These are phyloP conservation scores for Cherax quadricarinatus DNA, from an alignment of 1,140 invertebrate genomes.

Conservation along the genomic window DNA sequence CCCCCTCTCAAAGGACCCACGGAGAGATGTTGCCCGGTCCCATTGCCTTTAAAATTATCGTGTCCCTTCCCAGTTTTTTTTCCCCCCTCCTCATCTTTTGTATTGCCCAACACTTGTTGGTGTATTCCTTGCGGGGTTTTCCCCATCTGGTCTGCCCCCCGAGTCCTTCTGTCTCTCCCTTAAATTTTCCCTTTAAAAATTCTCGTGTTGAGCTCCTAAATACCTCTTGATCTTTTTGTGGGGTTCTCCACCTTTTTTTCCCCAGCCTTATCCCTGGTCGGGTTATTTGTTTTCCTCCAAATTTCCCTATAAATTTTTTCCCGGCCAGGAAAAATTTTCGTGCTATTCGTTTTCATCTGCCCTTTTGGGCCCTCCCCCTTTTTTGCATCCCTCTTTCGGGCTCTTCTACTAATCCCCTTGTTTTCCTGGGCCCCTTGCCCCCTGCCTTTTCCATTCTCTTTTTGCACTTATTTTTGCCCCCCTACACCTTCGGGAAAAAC, in stretches of 20 bases:
- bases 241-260: not conserved
- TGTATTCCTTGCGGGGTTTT: not conserved
- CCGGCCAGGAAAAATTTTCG: not conserved
- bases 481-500: too few species aligned
- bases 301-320: not conserved
- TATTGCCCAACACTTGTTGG: too few species aligned
- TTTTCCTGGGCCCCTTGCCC: too few species aligned
- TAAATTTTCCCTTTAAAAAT: not conserved
- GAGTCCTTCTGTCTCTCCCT: slow-evolving; percentile 1
- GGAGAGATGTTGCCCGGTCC: too few species aligned
- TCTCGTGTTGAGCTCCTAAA: not conserved
- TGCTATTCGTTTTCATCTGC: not conserved
- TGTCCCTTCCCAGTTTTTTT: too few species aligned
- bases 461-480: too few species aligned
- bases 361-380: too few species aligned
- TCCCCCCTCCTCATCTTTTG: not conserved
- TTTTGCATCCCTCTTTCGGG: too few species aligned
- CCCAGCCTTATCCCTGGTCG: not conserved
- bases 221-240: too few species aligned
- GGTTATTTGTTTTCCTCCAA: not conserved
- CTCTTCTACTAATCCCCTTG: too few species aligned
- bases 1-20: too few species aligned
- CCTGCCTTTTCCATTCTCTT: not conserved
- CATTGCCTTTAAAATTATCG: too few species aligned
- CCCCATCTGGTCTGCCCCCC: not conserved